Evolutionary conservation across 1,140 invertebrate species (phyloP).

Genomic region (Brachionus calyciflorus): DNA sequence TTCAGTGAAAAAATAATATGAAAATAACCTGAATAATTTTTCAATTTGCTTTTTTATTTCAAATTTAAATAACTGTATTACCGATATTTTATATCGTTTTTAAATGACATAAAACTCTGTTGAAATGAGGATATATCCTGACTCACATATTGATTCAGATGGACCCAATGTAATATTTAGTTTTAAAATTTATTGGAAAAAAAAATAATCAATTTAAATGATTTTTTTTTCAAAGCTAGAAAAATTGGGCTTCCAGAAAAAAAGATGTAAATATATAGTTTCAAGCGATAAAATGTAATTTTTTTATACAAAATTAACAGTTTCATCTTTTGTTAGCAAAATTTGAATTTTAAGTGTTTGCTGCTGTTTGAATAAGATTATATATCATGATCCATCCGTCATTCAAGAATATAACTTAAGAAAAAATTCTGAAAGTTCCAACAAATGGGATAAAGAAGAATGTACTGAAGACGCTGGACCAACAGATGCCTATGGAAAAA

Average conservation of each 20-base stretch:
- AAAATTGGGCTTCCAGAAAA: not conserved
- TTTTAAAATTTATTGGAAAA: not conserved
- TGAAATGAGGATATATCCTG: constrained; percentile 6
- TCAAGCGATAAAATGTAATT: not conserved
- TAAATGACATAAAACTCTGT: too few relatives aligned
- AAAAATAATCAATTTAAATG: not conserved
- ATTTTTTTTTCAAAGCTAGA: not conserved
- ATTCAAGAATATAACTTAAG: not conserved
- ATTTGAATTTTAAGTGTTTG: not conserved
- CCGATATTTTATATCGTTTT: too few relatives aligned
- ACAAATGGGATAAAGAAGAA: constrained; percentile 27
- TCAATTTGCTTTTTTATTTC: not conserved
- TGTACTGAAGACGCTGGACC: constrained; percentile 17
- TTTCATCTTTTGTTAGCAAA: too few relatives aligned
- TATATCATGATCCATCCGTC: not conserved
- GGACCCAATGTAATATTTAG: constrained; percentile 4
- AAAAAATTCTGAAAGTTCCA: not conserved
- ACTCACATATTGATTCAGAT: not conserved
- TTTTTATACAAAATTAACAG: too few relatives aligned
- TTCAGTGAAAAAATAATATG: not conserved
- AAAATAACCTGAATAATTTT: not conserved
- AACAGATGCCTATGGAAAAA: constrained; percentile 33
- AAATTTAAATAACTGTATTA: not conserved
- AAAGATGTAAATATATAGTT: constrained; percentile 14
- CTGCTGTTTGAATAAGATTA: not conserved